Evolutionary conservation across 2,888 invertebrate genomes (phyloP).

Genomic region (Ochropacha duplaris): DNA sequence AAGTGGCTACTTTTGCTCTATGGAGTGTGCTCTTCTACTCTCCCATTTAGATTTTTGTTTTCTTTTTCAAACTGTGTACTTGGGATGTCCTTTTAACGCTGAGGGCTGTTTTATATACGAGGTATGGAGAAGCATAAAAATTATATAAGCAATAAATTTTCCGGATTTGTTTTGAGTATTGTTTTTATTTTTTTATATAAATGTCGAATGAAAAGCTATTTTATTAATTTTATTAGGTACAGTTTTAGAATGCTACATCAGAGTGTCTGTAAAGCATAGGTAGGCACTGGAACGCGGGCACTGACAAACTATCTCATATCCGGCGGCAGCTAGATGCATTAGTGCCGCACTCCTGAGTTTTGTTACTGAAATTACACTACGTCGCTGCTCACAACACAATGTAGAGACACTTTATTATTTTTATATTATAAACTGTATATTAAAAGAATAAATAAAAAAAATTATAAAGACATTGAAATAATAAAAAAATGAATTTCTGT

Average conservation of each 20-base stretch:
- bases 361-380: slow-evolving; percentile 37
- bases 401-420: slow-evolving; percentile 6
- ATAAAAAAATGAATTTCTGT: too few relatives aligned
- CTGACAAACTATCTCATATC: slow-evolving; percentile 59
- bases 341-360: slow-evolving; percentile 49
- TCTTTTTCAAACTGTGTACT: slow-evolving; percentile 12
- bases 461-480: too few relatives aligned
- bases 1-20: slow-evolving; percentile 51
- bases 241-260: neutral
- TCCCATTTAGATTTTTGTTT: slow-evolving; percentile 17
- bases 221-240: too few relatives aligned
- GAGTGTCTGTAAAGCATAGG: neutral
- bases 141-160: too few relatives aligned
- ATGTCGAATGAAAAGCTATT: too few relatives aligned
- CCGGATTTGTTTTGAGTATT: neutral
- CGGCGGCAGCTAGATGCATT: slow-evolving; percentile 44
- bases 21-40: slow-evolving; percentile 33
- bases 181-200: too few relatives aligned
- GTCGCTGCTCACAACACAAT: slow-evolving; percentile 21
- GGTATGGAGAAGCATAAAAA: slow-evolving; percentile 3
- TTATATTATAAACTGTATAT: neutral
- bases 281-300: slow-evolving; percentile 17
- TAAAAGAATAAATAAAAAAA: neutral
- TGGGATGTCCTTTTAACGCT: slow-evolving; percentile 18
- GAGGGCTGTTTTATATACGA: neutral